Evolutionary conservation across 1,140 invertebrate genomes (phyloP).

Genomic region (Metaphire vulgaris): DNA sequence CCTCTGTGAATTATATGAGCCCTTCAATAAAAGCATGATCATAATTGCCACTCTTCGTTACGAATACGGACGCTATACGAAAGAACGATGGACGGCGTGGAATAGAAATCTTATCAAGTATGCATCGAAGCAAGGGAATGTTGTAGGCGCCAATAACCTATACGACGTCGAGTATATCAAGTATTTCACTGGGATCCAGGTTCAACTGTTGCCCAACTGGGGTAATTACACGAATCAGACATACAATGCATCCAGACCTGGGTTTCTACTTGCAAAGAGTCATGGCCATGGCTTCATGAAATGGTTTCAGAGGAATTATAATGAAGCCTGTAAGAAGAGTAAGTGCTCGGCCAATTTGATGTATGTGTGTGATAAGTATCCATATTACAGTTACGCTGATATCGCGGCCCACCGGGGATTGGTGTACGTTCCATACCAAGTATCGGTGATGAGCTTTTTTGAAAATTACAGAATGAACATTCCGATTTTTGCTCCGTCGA

Average conservation of each 20-base stretch:
- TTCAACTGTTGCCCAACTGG: background rate
- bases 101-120: slow-evolving; percentile 23
- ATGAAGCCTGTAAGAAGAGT: background rate
- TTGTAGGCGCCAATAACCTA: slow-evolving; percentile 17
- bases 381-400: slow-evolving; percentile 4
- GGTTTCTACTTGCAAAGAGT: background rate
- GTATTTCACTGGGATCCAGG: slow-evolving; percentile 11
- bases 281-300: slow-evolving; percentile 5
- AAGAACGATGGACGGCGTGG: slow-evolving; percentile 23
- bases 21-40: slow-evolving; percentile 32
- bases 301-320: background rate
- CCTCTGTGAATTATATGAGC: slow-evolving; percentile 29
- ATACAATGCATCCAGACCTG: background rate
- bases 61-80: slow-evolving; percentile 22
- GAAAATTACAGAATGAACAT: slow-evolving; percentile 29
- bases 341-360: background rate
- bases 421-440: slow-evolving; percentile 30
- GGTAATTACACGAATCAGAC: background rate
- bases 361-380: slow-evolving; percentile 11
- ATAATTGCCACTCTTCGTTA: slow-evolving; percentile 25
- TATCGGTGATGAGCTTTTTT: slow-evolving; percentile 18
- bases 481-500: slow-evolving; percentile 29
- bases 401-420: slow-evolving; percentile 27
- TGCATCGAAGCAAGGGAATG: slow-evolving; percentile 13
- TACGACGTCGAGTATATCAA: slow-evolving; percentile 30